Evolutionary conservation across 2,888 invertebrate genomes (phyloP), one percentile per base, ranked within the genome.

Genomic region (Nephrocerus scutellatus): DNA sequence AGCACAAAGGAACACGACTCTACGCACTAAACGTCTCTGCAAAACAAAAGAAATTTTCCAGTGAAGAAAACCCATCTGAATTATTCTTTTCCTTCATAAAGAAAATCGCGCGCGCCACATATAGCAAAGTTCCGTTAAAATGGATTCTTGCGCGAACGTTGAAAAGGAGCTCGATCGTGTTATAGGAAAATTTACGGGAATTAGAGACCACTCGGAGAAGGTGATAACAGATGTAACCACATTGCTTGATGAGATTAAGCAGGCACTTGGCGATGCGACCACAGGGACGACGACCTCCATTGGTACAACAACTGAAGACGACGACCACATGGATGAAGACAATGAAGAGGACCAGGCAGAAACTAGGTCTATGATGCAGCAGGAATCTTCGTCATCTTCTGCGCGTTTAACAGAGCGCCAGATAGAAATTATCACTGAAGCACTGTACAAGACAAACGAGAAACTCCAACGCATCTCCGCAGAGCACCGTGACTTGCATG

Each of bases 401-500:
- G 76, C 80, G 51, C 73, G 79, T 34, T 59, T 90, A 24, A 80
- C 83, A 18, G 74, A 79, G 16, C 74, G 75, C 9, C 90, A 91
- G 68, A 68, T 79, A 6, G 73, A 80, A 53, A 74, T 84, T 23
- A 72, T 92, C 28, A 77, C 77, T 53, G 84, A 88, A 47, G 74
- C 84, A 10, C 76, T 90, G 62, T 72, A 76, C 29, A 81, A 85
- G 62, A 80, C 88, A 23, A 85, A 86, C 58, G 88, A 90, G 57
- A 82, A 84, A 16, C 79, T 89, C 0, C 81, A 84, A 48, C 77
- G 84, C 60, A 72, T 93, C 53, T 85, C 90, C 2, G 79, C 85
- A 42, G 92, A 93, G 69, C 89, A 90, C 59, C 74, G 88, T 51
- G 79, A 79, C 46, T 71, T 89, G 12, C 91, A 92, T 60, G 63